Conservation (phyloP, 1,140 invertebrate genomes). For the Paraescarpia echinospica region DNA sequence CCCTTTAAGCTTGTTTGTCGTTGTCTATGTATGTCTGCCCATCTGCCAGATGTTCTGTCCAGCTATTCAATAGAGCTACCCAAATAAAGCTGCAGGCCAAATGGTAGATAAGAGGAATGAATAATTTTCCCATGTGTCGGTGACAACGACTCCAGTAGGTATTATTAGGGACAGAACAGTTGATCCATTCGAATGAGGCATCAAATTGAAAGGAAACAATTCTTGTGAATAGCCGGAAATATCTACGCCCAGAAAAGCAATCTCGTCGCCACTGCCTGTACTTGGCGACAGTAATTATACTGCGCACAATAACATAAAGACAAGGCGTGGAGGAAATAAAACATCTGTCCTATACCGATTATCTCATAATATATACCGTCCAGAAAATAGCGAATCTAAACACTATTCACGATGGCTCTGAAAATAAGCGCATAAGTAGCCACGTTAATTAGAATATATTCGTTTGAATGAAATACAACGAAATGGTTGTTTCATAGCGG, state of each 20-base stretch:
- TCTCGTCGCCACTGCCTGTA: not conserved
- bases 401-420: no score
- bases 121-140: not conserved
- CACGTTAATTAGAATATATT: not conserved
- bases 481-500: not conserved
- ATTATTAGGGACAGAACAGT: not conserved
- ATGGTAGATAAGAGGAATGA: not conserved
- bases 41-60: not conserved
- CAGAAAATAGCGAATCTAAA: not conserved
- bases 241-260: not conserved
- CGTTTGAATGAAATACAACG: not conserved
- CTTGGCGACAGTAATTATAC: not conserved
- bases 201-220: not conserved
- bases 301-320: not conserved
- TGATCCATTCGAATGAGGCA: not conserved
- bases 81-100: not conserved
- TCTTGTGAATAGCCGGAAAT: not conserved
- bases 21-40: not conserved
- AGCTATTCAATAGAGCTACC: not conserved
- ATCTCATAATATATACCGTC: not conserved
- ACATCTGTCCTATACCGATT: not conserved
- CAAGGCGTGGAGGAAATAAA: not conserved
- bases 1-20: not conserved
- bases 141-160: not conserved
- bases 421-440: no score